Base-by-base conservation (phyloP, 1,140 invertebrate genomes). In the Lucilia sericata region DNA sequence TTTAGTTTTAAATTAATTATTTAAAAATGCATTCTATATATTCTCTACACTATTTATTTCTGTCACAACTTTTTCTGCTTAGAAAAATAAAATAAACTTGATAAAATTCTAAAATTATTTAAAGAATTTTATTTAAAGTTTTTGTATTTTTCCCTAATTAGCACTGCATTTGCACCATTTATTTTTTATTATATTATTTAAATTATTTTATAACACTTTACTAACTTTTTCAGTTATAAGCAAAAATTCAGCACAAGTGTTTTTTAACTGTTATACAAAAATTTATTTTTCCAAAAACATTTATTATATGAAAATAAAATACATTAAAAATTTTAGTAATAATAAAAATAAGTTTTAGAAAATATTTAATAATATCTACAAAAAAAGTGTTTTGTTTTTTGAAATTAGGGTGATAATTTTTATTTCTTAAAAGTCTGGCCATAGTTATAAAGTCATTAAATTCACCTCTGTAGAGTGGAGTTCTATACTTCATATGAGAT, bases 221-320 rank as follows among this genome's bases (percentile, higher is more conserved):
- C 49, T 75, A 84, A 78, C 47, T 84, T 84, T 30, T 74, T 75
- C 65, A 78, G 47, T 55, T 78, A 75, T 76, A 60, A 17, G 76
- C 42, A 80, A 80, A 80, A 42, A 78, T 78, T 80, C 19, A 80
- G 76, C 76, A 80, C 76, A 80, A 80, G 76, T 80, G 76, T 80
- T 80, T 51, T 60, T 30, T 8, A n/a, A 19, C 65, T 70, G 2
- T 21, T 42, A 42, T 42, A 42, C 42, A 42, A 2, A 42, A 42
- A 3, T 55, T 14, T 13, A 10, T 7, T 12, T 55, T 55, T n/a
- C 13, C 51, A 55, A 55, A 55, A 55, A 55, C 12, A 7, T 42
- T 42, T 42, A 30, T 30, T 30, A 30, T 42, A 42, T 42, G 42
- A 42, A 7, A 2, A 30, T 30, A 30, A 30, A 30, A 30, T 30